Conservation (phyloP, 2,797 vertebrate genomes). For the Eulemur mongoz region DNA sequence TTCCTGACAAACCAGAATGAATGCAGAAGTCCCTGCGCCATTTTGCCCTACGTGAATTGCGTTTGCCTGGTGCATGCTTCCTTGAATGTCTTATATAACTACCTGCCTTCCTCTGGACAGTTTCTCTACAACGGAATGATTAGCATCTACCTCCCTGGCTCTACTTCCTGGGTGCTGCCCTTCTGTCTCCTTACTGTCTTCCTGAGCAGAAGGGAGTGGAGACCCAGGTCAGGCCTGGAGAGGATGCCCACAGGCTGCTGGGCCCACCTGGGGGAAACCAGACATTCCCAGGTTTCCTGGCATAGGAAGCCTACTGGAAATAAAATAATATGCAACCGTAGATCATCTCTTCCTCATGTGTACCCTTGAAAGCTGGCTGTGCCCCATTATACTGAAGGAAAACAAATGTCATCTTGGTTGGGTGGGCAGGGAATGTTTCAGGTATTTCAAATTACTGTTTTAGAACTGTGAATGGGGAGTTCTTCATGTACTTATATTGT, state of each 20-base stretch:
- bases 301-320: background rate
- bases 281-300: background rate
- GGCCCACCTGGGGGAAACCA: background rate
- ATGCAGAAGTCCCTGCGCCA: background rate
- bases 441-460: background rate
- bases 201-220: background rate
- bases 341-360: background rate
- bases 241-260: background rate
- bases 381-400: background rate
- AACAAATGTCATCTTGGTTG: background rate
- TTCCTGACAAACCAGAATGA: background rate
- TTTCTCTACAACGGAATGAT: background rate
- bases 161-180: background rate
- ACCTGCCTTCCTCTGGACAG: background rate
- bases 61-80: background rate
- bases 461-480: constrained; percentile 2
- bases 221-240: background rate
- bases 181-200: background rate
- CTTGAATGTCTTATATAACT: background rate
- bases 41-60: background rate
- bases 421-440: background rate
- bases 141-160: background rate
- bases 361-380: background rate
- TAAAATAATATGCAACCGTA: background rate
- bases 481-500: constrained; percentile 72